Evolutionary conservation across 2,113 vertebrate genomes (phyloP), one percentile per base, ranked within the genome.

Genomic region (Sceloporus undulatus): DNA sequence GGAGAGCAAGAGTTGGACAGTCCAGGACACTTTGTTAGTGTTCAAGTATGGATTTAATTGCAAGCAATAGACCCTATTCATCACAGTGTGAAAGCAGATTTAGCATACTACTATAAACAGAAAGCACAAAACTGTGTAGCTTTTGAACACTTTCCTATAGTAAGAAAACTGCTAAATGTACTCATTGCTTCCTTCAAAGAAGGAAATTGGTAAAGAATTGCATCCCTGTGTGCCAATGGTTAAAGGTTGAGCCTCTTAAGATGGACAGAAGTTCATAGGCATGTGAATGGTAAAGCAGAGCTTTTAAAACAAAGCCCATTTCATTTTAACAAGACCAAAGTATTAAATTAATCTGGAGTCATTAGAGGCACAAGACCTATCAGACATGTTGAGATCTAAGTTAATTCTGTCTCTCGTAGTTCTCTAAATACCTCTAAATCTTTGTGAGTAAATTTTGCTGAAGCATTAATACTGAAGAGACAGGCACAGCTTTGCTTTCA

Each of bases 401-500:
- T 85, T 80, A n/a, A 42, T 71, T 90, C 79, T 87, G 56, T 87
- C 10, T 42, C 16, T 42, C 84, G 48, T 34, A 27, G 54, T 62
- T 38, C 42, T 21, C 73, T 56, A 27, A 90, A 48, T 34, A 86
- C n/a, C 74, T 87, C n/a, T 83, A 82, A 80, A 89, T 56, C 25
- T 68, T 80, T 56, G 70, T 13, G 16, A 87, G 54, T 62, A 73
- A 4, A 14, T 90, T 71, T 89, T 88, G 18, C 18, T 92, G 40
- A 75, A 92, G 74, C 8, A 79, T 79, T 88, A 89, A 81, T 87
- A 52, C 78, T 81, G 84, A 81, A 54, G 73, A 40, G 65, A 91
- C 62, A 82, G 65, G 73, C 62, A 85, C 3, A 59, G 40, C 54
- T 79, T 92, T 87, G 54, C 84, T 92, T 91, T 91, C 85, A 92